Evolutionary conservation across 2,113 vertebrate species (phyloP).

Genomic region (Tor tambroides): DNA sequence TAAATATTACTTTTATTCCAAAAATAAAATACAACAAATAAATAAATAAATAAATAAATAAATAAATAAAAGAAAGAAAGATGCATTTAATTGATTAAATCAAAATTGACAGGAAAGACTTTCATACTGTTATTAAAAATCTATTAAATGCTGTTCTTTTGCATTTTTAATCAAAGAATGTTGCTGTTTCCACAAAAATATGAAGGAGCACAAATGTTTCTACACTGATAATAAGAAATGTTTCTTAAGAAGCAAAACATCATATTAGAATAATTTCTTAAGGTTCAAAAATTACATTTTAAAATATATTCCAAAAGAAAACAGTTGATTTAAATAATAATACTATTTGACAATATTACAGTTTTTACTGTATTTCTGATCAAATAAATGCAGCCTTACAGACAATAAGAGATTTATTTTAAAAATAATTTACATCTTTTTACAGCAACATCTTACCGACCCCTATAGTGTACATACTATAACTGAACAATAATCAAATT

Average conservation of each 20-base stretch:
- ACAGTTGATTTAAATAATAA: too few species aligned
- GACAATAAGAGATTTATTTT: not conserved
- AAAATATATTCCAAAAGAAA: too few species aligned
- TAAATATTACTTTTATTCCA: not conserved
- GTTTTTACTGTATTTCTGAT: not conserved
- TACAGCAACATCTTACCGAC: too few species aligned
- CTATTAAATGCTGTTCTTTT: not conserved
- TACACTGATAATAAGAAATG: not conserved
- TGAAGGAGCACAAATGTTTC: not conserved
- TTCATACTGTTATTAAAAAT: not conserved
- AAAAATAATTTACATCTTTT: not conserved
- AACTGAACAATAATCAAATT: not conserved
- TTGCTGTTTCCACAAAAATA: not conserved
- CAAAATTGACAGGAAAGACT: not conserved
- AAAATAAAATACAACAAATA: too few species aligned
- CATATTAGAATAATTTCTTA: not conserved
- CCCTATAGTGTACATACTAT: not conserved
- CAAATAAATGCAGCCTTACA: not conserved
- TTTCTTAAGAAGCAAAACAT: not conserved
- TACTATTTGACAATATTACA: not conserved
- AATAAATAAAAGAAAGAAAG: not conserved
- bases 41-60: too few species aligned
- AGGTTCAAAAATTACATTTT: not conserved
- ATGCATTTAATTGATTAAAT: not conserved
- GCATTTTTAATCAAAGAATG: too few species aligned